Evolutionary conservation across 2,797 vertebrate species (phyloP).

Genomic region (Monodelphis domestica): DNA sequence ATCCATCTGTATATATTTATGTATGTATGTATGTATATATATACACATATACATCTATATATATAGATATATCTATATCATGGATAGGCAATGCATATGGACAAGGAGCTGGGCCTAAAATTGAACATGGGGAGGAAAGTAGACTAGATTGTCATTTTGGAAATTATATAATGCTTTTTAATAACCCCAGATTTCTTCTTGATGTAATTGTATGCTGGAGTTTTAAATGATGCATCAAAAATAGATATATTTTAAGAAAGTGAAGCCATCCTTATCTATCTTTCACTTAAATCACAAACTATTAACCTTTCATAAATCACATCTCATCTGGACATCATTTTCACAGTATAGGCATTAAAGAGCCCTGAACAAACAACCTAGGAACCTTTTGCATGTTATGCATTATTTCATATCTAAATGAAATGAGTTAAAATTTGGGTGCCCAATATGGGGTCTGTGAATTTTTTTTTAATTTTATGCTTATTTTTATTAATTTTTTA

Average conservation of each 20-base stretch:
- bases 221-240: background rate
- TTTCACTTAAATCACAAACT: background rate
- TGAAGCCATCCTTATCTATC: background rate
- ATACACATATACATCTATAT: background rate
- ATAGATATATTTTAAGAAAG: background rate
- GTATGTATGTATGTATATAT: background rate
- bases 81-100: background rate
- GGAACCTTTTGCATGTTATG: conserved; percentile 24
- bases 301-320: conserved; percentile 12
- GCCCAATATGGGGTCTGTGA: background rate
- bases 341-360: conserved; percentile 33
- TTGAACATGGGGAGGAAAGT: background rate
- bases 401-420: conserved; percentile 22
- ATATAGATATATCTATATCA: background rate
- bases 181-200: background rate
- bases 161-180: background rate
- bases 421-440: background rate
- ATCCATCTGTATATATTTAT: background rate
- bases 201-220: background rate
- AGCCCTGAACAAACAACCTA: conserved; percentile 5
- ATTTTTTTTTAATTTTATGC: too few species aligned
- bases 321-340: background rate
- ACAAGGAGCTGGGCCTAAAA: background rate
- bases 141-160: background rate
- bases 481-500: too few species aligned